Conservation (phyloP, 2,888 invertebrate genomes). For the Anarsia innoxiella region DNA sequence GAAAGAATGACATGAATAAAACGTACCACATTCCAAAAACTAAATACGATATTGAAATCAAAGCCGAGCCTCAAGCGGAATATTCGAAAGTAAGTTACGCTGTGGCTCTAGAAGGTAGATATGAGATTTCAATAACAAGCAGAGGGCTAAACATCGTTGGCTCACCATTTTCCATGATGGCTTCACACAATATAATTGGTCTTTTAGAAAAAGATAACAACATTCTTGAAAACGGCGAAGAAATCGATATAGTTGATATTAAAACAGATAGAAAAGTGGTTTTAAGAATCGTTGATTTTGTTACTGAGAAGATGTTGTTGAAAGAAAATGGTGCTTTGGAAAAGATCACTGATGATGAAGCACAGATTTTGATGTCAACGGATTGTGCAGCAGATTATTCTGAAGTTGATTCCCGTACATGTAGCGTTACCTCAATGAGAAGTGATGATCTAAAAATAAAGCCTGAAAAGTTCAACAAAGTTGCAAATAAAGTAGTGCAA, state of each 20-base stretch:
- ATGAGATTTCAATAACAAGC: constrained; percentile 73
- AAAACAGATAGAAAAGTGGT: constrained; percentile 66
- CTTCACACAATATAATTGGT: constrained; percentile 50
- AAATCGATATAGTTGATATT: constrained; percentile 62
- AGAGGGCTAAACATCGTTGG: constrained; percentile 73
- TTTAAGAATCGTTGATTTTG: constrained; percentile 70
- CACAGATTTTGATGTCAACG: constrained; percentile 49
- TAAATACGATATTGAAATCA: constrained; percentile 69
- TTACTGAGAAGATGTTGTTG: constrained; percentile 72
- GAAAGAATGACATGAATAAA: constrained; percentile 64
- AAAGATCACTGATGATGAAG: constrained; percentile 63
- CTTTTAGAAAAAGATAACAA: constrained; percentile 53
- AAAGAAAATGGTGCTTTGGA: constrained; percentile 68
- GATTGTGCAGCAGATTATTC: constrained; percentile 27
- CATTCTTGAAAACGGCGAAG: constrained; percentile 62
- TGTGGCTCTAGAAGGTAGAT: constrained; percentile 69
- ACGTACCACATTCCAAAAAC: constrained; percentile 64
- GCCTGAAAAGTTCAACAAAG: constrained; percentile 36
- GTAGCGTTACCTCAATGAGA: constrained; percentile 1
- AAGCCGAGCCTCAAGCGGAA: constrained; percentile 57
- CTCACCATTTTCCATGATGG: constrained; percentile 74
- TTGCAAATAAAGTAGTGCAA: constrained; percentile 41
- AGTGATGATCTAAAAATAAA: constrained; percentile 1
- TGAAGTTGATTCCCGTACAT: constrained; percentile 7
- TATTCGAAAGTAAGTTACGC: constrained; percentile 69